Conservation (phyloP, 2,113 vertebrate species). For the Rhea pennata region DNA sequence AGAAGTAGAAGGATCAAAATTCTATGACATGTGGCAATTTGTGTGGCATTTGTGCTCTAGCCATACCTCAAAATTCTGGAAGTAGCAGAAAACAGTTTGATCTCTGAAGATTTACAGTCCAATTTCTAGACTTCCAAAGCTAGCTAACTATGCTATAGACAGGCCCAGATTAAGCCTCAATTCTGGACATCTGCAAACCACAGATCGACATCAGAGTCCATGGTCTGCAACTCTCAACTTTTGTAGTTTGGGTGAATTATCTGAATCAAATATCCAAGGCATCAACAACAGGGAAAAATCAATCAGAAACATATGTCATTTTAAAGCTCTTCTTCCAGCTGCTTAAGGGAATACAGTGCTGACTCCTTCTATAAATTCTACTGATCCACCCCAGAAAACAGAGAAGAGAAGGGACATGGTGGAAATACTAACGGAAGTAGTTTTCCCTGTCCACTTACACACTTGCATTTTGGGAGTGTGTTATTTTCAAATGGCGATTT, state of each 20-base stretch:
- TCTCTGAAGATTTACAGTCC: not conserved
- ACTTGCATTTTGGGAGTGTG: not conserved
- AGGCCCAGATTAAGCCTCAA: not conserved
- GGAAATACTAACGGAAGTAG: not conserved
- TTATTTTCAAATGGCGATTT: not conserved
- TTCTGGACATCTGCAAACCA: constrained; percentile 12
- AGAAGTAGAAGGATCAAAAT: not conserved
- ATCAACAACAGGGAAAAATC: not conserved
- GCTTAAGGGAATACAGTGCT: not conserved
- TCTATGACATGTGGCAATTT: not conserved
- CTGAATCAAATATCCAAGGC: not conserved
- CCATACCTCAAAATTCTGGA: not conserved
- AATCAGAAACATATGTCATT: not conserved
- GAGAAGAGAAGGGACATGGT: not conserved
- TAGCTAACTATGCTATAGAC: not conserved
- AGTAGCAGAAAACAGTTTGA: not conserved
- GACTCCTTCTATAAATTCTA: not conserved
- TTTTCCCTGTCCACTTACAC: not conserved
- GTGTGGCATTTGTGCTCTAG: not conserved
- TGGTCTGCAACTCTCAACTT: not conserved
- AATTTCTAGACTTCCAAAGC: not conserved
- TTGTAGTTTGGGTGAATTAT: constrained; percentile 16
- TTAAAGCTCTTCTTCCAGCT: constrained; percentile 4
- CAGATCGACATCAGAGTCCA: constrained; percentile 1
- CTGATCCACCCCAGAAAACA: not conserved